Percentiles rank a stretch among this genome's conserved stretches.
Conservation (phyloP, 2,888 invertebrate species). For the Noctua comes region DNA sequence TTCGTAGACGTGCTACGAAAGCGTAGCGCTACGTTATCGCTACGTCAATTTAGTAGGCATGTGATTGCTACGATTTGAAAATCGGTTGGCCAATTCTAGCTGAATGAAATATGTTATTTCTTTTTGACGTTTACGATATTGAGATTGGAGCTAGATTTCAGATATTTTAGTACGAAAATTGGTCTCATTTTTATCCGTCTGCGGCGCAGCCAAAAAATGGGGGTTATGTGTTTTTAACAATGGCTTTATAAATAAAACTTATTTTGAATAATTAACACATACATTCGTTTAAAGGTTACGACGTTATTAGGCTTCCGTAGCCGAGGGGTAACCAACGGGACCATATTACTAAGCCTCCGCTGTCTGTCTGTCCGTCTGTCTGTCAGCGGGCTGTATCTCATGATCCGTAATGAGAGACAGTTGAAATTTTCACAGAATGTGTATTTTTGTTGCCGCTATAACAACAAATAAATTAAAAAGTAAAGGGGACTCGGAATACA, state of each 20-base stretch:
- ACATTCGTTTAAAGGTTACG: not conserved
- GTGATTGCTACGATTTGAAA: constrained; percentile 45
- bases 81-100: not conserved
- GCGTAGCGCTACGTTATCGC: constrained; percentile 51
- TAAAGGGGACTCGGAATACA: too few relatives aligned
- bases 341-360: too few relatives aligned
- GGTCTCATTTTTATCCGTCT: not conserved
- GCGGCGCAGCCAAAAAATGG: not conserved
- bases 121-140: constrained; percentile 14
- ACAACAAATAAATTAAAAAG: too few relatives aligned
- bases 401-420: too few relatives aligned
- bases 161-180: not conserved
- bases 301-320: not conserved
- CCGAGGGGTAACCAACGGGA: too few relatives aligned
- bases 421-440: too few relatives aligned
- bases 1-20: constrained; percentile 65
- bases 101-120: not conserved
- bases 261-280: not conserved
- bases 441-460: too few relatives aligned
- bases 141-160: not conserved
- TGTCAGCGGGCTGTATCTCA: too few relatives aligned
- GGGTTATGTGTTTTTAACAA: not conserved
- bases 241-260: not conserved
- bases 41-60: constrained; percentile 48
- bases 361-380: too few relatives aligned